Evolutionary conservation across 2,797 vertebrate genomes (phyloP).

Genomic region (Cichlasoma orientale): DNA sequence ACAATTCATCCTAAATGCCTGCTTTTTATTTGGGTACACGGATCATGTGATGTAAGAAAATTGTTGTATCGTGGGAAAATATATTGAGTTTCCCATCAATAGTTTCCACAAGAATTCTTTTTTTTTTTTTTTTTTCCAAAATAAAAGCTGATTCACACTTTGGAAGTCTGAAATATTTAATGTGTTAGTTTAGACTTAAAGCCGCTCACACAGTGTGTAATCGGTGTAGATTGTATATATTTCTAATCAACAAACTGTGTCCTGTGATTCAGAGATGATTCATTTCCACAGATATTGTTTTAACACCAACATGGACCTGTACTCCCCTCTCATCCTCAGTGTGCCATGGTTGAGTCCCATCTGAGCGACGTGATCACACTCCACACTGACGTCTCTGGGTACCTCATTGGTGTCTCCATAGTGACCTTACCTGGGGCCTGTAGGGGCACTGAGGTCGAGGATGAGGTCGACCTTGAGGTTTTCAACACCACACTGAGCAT

Average conservation of each 20-base stretch:
- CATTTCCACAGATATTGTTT: background rate
- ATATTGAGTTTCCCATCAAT: background rate
- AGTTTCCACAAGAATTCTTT: background rate
- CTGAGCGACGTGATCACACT: conserved; percentile 90
- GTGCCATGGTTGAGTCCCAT: conserved; percentile 90
- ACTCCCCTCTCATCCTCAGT: conserved; percentile 71
- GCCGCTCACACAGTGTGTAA: background rate
- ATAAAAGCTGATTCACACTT: background rate
- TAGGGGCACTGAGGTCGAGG: conserved; percentile 86
- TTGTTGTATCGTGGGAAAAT: too few relatives aligned
- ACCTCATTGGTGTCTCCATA: conserved; percentile 88
- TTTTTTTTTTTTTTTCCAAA: too few relatives aligned
- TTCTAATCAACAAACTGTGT: background rate
- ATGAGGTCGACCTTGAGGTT: conserved; percentile 87
- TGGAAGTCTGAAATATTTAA: background rate
- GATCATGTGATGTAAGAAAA: background rate
- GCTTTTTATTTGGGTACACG: background rate
- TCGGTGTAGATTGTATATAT: background rate
- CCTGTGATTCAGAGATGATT: background rate
- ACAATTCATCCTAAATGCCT: too few relatives aligned
- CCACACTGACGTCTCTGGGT: conserved; percentile 87
- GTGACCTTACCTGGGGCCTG: conserved; percentile 88
- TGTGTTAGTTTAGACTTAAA: background rate
- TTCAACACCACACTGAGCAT: conserved; percentile 89
- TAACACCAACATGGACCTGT: background rate